These are phyloP conservation scores for Plusia festucae DNA, from an alignment of 2,888 invertebrate genomes.

Conservation along the genomic window DNA sequence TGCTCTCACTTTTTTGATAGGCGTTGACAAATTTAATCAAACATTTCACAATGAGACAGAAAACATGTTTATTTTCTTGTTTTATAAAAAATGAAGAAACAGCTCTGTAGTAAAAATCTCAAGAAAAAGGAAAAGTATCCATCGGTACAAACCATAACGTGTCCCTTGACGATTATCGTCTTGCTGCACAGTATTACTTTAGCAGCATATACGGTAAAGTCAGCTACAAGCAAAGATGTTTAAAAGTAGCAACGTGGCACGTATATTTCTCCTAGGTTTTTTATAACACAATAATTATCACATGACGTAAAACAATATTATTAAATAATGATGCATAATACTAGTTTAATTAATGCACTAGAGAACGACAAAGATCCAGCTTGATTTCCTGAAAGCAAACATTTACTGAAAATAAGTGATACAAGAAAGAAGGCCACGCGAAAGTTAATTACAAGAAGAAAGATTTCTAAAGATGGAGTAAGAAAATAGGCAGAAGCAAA, in stretches of 20 bases:
- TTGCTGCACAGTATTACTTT: constrained; percentile 23
- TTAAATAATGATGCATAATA: no score
- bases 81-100: not conserved
- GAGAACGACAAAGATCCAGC: no score
- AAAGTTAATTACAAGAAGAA: no score
- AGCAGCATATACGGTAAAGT: not conserved
- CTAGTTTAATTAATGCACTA: no score
- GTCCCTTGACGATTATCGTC: constrained; percentile 28
- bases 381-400: no score
- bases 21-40: not conserved
- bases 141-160: constrained; percentile 17
- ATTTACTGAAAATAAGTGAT: no score
- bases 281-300: not conserved
- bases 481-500: not conserved
- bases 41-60: not conserved
- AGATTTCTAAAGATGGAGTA: no score
- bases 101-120: constrained; percentile 3
- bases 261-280: not conserved
- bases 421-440: no score
- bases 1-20: not conserved
- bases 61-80: not conserved
- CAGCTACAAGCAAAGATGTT: not conserved
- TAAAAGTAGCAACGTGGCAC: not conserved
- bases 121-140: not conserved
- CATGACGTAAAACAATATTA: no score